Base-by-base conservation (phyloP, 2,797 vertebrate genomes). In the Sciaenops ocellatus region DNA sequence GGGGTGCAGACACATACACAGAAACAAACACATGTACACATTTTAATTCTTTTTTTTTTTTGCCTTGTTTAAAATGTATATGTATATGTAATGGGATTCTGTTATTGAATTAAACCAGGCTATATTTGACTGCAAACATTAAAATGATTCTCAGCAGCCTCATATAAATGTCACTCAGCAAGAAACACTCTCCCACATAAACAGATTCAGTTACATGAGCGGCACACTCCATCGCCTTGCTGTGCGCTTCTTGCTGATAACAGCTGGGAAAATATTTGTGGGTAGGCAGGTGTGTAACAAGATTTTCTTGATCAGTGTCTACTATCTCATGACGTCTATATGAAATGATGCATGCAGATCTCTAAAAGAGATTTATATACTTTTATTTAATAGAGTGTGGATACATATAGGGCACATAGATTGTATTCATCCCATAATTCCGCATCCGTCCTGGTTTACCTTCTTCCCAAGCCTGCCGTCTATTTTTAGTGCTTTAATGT, bases 211-310 rank as follows among this genome's bases (percentile, higher is more conserved):
- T 68, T 51, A 51, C 60, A 60, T 18, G 78, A 67, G 55, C 66
- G 69, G 60, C 69, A 76, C 78, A 52, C 79, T 71, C 73, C 34
- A 69, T 78, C 11, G 38, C 68, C 24, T 57, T 44, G 15, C 73
- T 73, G 42, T 28, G 20, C 24, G 10, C 48, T 11, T 73, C 71
- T 69, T 55, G 51, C 79, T 76, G 76, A 80, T 86, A 47, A 61
- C 24, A 28, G 26, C 60, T 72, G 51, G 48, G 38, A 76, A 76
- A 47, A 67, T 81, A 74, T 86, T 71, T 80, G 71, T 52, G 67
- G 20, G 51, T 24, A 85, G 57, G 61, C 82, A 74, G 50, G 81
- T 79, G 80, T 90, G 81, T 73, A 89, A 85, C 71, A 64, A 41
- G 70, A 54, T 82, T 84, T 84, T 79, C 80, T 73, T 55, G 18